These are phyloP conservation scores for Lacerta viridis DNA, from an alignment of 2,797 vertebrate genomes.

Conservation along the genomic window DNA sequence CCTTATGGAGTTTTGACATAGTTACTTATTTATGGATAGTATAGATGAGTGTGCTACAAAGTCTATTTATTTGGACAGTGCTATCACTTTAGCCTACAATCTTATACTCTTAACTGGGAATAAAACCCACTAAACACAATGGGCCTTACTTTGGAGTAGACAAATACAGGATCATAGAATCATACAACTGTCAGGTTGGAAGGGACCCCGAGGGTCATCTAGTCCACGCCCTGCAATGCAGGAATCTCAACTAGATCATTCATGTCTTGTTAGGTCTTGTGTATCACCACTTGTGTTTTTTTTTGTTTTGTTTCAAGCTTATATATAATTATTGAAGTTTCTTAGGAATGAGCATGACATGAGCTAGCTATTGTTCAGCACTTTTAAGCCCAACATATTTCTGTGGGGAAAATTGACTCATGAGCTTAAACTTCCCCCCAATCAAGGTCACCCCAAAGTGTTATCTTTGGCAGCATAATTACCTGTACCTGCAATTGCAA, in stretches of 20 bases:
- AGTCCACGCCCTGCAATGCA: too few species aligned
- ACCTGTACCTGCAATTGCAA: not conserved
- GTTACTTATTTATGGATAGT: not conserved
- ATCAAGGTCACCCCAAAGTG: constrained; percentile 5
- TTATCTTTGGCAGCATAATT: not conserved
- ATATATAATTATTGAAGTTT: not conserved
- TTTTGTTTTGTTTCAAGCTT: not conserved
- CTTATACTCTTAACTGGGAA: not conserved
- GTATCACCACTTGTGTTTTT: not conserved
- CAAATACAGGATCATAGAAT: not conserved
- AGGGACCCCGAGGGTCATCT: too few species aligned
- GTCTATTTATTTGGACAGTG: not conserved
- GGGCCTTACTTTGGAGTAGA: not conserved
- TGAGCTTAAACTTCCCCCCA: not conserved
- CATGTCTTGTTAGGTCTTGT: not conserved
- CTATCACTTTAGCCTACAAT: too few species aligned
- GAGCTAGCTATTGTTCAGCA: not conserved
- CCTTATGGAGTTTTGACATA: not conserved
- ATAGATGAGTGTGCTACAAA: not conserved
- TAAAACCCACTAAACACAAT: not conserved
- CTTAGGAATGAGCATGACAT: not conserved
- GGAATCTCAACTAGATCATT: too few species aligned
- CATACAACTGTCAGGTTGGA: too few species aligned
- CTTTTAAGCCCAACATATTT: not conserved
- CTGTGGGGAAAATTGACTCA: not conserved